These are phyloP conservation scores for Phoenicopterus ruber DNA, from an alignment of 2,113 vertebrate genomes.

Conservation along the genomic window DNA sequence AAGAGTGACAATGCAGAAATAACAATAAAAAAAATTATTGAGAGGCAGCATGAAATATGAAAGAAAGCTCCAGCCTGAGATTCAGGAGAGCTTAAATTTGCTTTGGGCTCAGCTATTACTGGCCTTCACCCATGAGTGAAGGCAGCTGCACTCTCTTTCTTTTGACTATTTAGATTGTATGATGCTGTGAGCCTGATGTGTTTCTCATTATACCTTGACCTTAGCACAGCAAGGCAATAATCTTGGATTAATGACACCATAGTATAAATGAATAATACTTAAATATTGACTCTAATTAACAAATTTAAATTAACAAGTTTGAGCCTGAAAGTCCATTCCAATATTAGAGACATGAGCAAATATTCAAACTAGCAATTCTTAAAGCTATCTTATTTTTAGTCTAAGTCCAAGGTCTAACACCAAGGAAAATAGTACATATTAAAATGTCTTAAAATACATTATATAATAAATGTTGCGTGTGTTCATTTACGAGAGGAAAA, in stretches of 20 bases:
- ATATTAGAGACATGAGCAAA: neutral
- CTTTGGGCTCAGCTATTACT: neutral
- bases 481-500: neutral
- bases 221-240: neutral
- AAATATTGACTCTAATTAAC: neutral
- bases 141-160: neutral
- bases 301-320: neutral
- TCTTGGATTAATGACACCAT: neutral
- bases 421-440: neutral
- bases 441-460: neutral
- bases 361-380: neutral
- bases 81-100: neutral
- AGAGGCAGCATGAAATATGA: neutral
- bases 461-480: neutral
- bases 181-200: neutral
- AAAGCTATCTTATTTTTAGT: neutral
- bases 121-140: neutral
- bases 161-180: neutral
- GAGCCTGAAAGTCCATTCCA: neutral
- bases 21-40: no score
- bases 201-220: neutral
- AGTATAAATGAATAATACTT: neutral
- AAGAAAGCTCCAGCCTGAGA: neutral
- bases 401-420: neutral
- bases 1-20: neutral